A percentile compares a stretch with the other conserved stretches of the same genome.
phyloP scores from a whole-genome alignment of 2,113 vertebrate species.

The Periophthalmodon schlosseri region DNA sequence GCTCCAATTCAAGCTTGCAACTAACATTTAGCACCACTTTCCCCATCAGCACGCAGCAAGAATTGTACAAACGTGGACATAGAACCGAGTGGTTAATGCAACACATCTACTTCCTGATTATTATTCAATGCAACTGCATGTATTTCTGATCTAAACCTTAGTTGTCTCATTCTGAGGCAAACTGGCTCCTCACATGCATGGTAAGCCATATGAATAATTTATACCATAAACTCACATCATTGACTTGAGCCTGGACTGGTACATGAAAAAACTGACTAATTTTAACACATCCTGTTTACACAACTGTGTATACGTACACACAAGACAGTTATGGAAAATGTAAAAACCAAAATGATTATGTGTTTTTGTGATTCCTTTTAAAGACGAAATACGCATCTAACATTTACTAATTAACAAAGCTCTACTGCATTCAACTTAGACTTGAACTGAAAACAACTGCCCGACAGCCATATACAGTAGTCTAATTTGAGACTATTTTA shows the following conservation, averaged over 20 bases:
- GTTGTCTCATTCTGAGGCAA: neutral
- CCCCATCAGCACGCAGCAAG: neutral
- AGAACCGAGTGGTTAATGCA: neutral
- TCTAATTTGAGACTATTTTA: conserved; percentile 1
- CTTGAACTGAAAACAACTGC: neutral
- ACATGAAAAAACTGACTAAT: neutral
- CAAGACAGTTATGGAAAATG: no score
- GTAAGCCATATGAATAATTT: conserved; percentile 3
- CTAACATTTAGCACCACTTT: neutral
- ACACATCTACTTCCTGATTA: neutral
- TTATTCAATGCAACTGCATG: neutral
- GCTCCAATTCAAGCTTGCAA: no score
- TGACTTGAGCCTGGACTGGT: conserved; percentile 4
- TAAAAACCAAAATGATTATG: no score
- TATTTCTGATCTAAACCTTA: neutral
- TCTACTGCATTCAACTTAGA: no score
- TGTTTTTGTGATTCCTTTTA: no score
- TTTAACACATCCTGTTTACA: neutral
- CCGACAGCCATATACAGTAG: neutral
- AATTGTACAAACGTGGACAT: neutral
- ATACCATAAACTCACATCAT: neutral
- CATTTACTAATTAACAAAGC: neutral
- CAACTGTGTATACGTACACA: no score
- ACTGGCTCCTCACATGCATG: neutral
- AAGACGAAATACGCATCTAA: no score